Percentiles rank a stretch among this genome's conserved stretches.
Evolutionary conservation across 2,113 vertebrate genomes (phyloP).

Genomic region (Malurus cyaneus): DNA sequence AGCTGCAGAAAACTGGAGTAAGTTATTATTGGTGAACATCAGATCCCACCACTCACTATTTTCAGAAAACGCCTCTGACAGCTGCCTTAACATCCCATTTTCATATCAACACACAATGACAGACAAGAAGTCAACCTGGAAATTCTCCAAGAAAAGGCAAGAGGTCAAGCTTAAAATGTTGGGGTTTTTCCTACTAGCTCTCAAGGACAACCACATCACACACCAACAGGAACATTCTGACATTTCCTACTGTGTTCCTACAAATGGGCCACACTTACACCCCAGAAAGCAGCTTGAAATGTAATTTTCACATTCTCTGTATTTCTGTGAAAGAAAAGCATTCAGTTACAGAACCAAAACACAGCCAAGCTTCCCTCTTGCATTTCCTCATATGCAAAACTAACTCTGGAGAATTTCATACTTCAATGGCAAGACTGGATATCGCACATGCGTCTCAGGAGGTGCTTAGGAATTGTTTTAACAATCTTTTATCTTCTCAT

Average conservation of each 20-base stretch:
- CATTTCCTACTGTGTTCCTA: not conserved
- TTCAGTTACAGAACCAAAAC: not conserved
- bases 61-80: not conserved
- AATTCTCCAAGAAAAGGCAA: not conserved
- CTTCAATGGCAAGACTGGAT: not conserved
- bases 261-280: not conserved
- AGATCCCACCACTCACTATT: rapidly evolving
- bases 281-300: not conserved
- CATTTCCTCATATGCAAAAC: not conserved
- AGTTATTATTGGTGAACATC: not conserved
- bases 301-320: not conserved
- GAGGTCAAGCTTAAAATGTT: not conserved
- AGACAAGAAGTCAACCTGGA: not conserved
- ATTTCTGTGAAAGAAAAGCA: not conserved
- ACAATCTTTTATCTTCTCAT: not conserved
- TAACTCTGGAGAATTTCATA: not conserved
- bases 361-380: not conserved
- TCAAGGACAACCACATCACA: not conserved
- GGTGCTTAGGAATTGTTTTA: not conserved
- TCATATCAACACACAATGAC: not conserved
- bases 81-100: not conserved
- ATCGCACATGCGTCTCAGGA: not conserved
- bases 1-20: not conserved
- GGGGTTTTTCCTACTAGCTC: not conserved
- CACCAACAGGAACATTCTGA: not conserved